Conservation (phyloP, 2,797 vertebrate genomes). For the Tragelaphus oryx region DNA sequence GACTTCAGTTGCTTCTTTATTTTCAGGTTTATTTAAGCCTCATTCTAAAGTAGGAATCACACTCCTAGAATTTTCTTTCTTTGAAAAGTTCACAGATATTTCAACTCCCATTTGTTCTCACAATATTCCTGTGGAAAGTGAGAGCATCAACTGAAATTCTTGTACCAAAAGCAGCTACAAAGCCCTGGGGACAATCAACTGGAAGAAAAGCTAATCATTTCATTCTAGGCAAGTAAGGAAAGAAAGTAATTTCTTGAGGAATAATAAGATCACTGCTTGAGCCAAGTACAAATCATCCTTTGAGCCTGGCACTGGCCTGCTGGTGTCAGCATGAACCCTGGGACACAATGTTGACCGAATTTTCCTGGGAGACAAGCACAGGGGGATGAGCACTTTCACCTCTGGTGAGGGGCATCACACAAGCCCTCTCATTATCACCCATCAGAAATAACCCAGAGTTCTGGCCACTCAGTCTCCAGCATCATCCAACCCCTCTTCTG, state of each 20-base stretch:
- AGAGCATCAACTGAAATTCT: background rate
- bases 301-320: background rate
- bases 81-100: background rate
- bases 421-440: background rate
- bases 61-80: background rate
- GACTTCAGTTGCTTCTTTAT: background rate
- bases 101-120: background rate
- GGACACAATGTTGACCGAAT: background rate
- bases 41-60: background rate
- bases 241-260: background rate
- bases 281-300: background rate
- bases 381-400: background rate
- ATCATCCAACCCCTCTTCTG: fast-evolving
- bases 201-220: background rate
- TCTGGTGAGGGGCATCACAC: background rate
- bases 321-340: background rate
- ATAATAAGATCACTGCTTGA: background rate
- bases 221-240: background rate
- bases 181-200: background rate
- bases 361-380: background rate
- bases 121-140: background rate
- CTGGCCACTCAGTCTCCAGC: background rate
- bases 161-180: background rate
- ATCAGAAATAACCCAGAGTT: fast-evolving
- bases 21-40: background rate